Conservation (phyloP, 2,797 vertebrate genomes). For the Carduelis carduelis region DNA sequence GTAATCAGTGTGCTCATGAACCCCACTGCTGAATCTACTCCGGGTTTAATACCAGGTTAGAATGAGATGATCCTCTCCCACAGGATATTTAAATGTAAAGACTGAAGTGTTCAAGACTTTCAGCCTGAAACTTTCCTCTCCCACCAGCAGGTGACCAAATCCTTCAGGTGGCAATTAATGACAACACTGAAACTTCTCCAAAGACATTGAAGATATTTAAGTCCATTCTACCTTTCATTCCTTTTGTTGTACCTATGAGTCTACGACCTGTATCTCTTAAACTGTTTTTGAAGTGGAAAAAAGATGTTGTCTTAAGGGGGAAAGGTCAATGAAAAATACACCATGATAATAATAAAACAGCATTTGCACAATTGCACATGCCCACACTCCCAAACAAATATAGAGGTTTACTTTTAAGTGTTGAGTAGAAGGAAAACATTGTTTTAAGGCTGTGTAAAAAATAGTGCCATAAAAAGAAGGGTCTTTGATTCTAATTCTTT, state of each 20-base stretch:
- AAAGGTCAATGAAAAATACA: neutral
- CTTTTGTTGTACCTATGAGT: neutral
- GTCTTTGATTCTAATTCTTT: neutral
- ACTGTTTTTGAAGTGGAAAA: neutral
- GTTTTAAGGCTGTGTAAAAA: neutral
- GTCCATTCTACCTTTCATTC: neutral
- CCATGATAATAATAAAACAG: neutral
- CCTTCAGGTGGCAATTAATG: neutral
- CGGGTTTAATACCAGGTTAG: neutral
- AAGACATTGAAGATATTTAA: neutral
- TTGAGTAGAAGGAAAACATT: neutral
- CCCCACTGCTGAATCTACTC: neutral
- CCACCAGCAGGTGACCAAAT: neutral
- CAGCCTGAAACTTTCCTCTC: neutral
- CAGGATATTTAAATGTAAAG: neutral
- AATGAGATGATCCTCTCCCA: fast-evolving
- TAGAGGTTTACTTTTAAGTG: neutral
- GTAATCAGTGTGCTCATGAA: fast-evolving
- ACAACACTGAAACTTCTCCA: neutral
- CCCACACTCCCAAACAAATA: neutral
- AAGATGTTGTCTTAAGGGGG: neutral
- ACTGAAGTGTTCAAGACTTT: neutral
- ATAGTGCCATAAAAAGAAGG: neutral
- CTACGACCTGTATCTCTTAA: neutral
- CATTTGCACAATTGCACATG: neutral